Base-by-base conservation (phyloP, 35 echinoderm and acorn worm species). In the Chiridota heheva region DNA sequence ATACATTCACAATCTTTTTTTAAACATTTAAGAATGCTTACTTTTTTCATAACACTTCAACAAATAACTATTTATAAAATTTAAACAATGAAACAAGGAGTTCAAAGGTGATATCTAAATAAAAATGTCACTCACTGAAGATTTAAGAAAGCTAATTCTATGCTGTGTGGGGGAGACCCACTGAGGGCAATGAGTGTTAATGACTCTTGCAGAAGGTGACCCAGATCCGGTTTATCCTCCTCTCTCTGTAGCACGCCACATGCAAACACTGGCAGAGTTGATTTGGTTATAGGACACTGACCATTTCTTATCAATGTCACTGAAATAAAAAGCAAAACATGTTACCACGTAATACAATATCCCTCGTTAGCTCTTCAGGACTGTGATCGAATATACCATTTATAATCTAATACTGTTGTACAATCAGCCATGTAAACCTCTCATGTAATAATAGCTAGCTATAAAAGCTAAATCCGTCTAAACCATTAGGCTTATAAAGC, bases 101-200 rank as follows among this genome's bases (percentile, higher is more conserved):
- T n/a, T n/a, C n/a, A n/a, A n/a, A n/a, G n/a, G n/a, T n/a, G n/a
- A n/a, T n/a, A n/a, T n/a, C n/a, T n/a, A n/a, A n/a, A n/a, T n/a
- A n/a, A n/a, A 34, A 16, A n/a, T 24, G 22, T 13, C 4, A 91
- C 89, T 98, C 51, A 98, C 95, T 98, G 95, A 88, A 98, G 64
- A 76, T 98, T 86, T 65, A 73, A 55, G 51, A 92, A 98, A 10
- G 95, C 69, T 32, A 91, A 38, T 56, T 82, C 53, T 24, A 98
- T 73, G 66, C 95, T 98, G 40, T 98, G 89, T 17, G 86, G 69
- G 8, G 95, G 67, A 16, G 95, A 79, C 28, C 76, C 78, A 58
- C 80, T 73, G 34, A 92, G 31, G 24, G 89, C 89, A 28, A 98
- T 56, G 16, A 74, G 90, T 36, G 86, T 82, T 38, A 97, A 47